A percentile compares a stretch with the other conserved stretches of the same genome.
Conservation (phyloP, 2,113 vertebrate genomes). For the Phoxinus phoxinus region DNA sequence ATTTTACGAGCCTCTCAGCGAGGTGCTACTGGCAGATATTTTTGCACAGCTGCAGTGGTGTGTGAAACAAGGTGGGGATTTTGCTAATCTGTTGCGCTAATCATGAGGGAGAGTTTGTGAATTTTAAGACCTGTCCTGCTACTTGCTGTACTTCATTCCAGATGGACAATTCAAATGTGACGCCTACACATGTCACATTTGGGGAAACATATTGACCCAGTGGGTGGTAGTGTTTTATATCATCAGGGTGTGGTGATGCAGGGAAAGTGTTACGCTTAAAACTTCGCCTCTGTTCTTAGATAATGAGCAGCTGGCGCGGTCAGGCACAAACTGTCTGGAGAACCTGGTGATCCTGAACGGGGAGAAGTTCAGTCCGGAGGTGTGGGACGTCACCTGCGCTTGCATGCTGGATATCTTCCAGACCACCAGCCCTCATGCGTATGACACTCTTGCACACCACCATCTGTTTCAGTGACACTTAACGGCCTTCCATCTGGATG, state of each 20-base stretch:
- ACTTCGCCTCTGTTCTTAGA: conserved; percentile 73
- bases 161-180: conserved; percentile 1
- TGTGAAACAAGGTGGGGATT: conserved; percentile 89
- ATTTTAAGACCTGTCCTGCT: conserved; percentile 4
- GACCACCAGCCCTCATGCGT: conserved; percentile 87
- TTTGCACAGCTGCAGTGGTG: conserved; percentile 97
- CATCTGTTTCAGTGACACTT: conserved; percentile 6
- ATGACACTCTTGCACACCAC: conserved; percentile 48
- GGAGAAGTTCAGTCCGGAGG: conserved; percentile 93
- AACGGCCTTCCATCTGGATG: not conserved
- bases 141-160: not conserved
- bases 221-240: conserved; percentile 36
- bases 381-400: conserved; percentile 91
- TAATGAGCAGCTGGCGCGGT: conserved; percentile 96
- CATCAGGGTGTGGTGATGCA: not conserved
- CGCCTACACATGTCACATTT: conserved; percentile 12
- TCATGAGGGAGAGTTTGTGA: not conserved
- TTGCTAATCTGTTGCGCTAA: not conserved
- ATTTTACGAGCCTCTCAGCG: conserved; percentile 93
- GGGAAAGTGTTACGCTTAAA: not conserved
- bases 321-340: conserved; percentile 96
- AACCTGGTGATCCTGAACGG: conserved; percentile 96
- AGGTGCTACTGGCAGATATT: conserved; percentile 90
- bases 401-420: conserved; percentile 98
- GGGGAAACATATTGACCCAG: not conserved